These are phyloP conservation scores for Drosophila chauvacae DNA, from an alignment of 1,140 invertebrate genomes.

Conservation along the genomic window DNA sequence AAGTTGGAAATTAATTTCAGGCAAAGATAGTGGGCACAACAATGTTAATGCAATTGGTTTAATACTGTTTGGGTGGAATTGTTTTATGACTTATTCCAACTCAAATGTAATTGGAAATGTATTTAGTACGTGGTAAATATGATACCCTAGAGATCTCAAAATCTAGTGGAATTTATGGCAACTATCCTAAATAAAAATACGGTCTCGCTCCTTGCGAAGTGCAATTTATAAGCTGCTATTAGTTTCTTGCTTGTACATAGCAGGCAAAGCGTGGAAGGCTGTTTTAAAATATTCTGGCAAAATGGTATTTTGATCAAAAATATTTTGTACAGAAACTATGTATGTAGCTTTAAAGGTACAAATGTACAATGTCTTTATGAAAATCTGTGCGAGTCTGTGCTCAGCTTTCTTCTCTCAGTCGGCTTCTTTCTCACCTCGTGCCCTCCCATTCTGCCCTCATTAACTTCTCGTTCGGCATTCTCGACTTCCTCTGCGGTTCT, in stretches of 20 bases:
- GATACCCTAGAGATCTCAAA: background rate
- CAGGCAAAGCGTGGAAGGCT: background rate
- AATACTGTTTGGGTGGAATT: background rate
- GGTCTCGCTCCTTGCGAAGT: background rate
- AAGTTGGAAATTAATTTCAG: slow-evolving; percentile 23
- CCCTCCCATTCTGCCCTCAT: slow-evolving; percentile 36
- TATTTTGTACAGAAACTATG: background rate
- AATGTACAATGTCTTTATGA: background rate
- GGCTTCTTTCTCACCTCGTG: slow-evolving; percentile 1
- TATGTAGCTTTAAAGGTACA: background rate
- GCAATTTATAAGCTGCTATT: background rate
- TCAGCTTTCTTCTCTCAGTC: slow-evolving; percentile 29
- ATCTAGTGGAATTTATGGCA: background rate
- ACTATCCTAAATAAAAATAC: background rate
- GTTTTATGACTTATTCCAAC: background rate
- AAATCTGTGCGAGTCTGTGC: background rate
- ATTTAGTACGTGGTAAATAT: no score
- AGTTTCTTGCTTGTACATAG: background rate
- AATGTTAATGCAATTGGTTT: slow-evolving; percentile 1
- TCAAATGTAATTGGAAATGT: background rate
- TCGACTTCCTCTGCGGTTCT: slow-evolving; percentile 38
- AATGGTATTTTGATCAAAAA: background rate
- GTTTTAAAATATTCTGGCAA: background rate
- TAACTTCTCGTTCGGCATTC: slow-evolving; percentile 30
- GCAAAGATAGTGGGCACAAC: background rate